Base-by-base conservation (phyloP, 1,140 invertebrate genomes). In the Artemia franciscana region DNA sequence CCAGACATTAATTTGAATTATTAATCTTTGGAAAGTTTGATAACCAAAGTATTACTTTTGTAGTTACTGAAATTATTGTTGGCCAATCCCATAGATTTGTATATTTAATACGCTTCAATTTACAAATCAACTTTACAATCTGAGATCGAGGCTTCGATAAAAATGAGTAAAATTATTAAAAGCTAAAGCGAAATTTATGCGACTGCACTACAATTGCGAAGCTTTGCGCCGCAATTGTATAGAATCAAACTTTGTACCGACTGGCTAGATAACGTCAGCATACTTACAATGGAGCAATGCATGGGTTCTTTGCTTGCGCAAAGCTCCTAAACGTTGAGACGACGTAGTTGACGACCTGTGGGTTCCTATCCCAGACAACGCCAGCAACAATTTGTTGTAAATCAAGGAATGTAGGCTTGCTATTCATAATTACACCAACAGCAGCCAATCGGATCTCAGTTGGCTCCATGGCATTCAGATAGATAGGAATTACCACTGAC, bases 251-350 rank as follows among this genome's bases (percentile, higher is more conserved):
- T n/a, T 39, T n/a, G 7, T 39, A 7, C 7, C 7, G 30, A 39
- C 7, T 7, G n/a, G 30, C 7, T 7, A n/a, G 5, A 24, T n/a
- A 25, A 3, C 2, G n/a, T 26, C 2, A 27, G 26, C 30, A 15
- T 28, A 60, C 60, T 60, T 60, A 60, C 60, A 25, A 18, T 3
- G 63, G 63, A 12, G 23, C 60, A 23, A 62, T 51, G 63, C 63
- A 64, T 24, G 63, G 63, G 23, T 61, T 64, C 63, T 64, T 64
- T 23, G 63, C 60, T 12, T 64, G 26, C 27, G 63, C 39, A 58
- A 26, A 61, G 26, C 24, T 5, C 60, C 60, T 27, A 60, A 64
- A 61, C 15, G 60, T 64, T 39, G 60, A 61, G 24, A 64, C 24
- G 23, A 64, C 26, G 56, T 61, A 64, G 60, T 64, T 64, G 3